Percentiles rank a stretch among this genome's conserved stretches.
Evolutionary conservation across 92 coral and sea anemone species (phyloP).

Genomic region (Blastomussa wellsi): DNA sequence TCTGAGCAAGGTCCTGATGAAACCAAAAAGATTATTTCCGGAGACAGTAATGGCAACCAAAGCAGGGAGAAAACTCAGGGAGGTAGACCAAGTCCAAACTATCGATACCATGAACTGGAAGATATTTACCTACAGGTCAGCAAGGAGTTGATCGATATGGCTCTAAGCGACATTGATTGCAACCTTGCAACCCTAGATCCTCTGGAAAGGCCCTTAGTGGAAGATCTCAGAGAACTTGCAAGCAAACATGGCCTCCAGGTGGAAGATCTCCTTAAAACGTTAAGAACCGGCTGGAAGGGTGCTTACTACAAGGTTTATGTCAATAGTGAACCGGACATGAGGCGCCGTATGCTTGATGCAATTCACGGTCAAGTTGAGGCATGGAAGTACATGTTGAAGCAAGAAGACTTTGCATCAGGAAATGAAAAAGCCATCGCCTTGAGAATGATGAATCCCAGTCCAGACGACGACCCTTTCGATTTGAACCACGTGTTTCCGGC

Average conservation of each 20-base stretch:
- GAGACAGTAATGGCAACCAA: neutral
- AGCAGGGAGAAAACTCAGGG: neutral
- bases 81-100: neutral
- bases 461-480: neutral
- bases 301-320: neutral
- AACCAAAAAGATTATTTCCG: neutral
- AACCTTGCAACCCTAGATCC: neutral
- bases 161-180: neutral
- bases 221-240: conserved; percentile 12
- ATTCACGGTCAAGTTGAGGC: conserved; percentile 1
- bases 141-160: neutral
- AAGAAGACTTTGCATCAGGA: conserved; percentile 13
- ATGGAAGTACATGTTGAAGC: neutral
- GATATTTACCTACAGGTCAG: neutral
- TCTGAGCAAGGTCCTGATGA: neutral
- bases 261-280: neutral
- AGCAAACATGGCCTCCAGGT: neutral
- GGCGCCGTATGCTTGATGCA: conserved; percentile 22
- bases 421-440: conserved; percentile 6
- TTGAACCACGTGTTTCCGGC: neutral
- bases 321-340: conserved; percentile 8
- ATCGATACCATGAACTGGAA: neutral
- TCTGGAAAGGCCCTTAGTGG: neutral
- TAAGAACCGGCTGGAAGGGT: neutral
- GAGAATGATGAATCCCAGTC: conserved; percentile 7